Conservation (phyloP, 2,113 vertebrate genomes). For the Larimichthys polyactis region DNA sequence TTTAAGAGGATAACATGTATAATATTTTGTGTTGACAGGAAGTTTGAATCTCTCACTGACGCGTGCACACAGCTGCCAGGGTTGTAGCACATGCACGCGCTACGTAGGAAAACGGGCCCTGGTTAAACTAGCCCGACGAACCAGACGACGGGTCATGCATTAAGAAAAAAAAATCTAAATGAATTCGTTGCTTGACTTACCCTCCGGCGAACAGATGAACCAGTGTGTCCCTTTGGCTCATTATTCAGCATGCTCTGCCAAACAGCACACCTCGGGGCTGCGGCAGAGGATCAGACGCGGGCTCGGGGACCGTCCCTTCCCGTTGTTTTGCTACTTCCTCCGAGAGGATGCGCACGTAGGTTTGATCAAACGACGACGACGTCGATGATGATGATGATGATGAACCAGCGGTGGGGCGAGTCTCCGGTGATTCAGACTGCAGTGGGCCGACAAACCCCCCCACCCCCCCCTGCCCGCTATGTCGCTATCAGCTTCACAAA, state of each 20-base stretch:
- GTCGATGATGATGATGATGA: conserved; percentile 23
- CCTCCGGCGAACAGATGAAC: conserved; percentile 98
- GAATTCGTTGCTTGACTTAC: conserved; percentile 76
- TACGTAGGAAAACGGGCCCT: neutral
- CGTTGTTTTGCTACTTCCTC: conserved; percentile 4
- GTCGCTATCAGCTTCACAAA: neutral
- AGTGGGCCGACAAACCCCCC: conserved; percentile 55
- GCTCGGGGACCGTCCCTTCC: conserved; percentile 38
- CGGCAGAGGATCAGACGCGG: conserved; percentile 42
- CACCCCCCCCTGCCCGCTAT: neutral
- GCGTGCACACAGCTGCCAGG: conserved; percentile 21
- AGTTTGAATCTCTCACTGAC: neutral
- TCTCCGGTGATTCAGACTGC: conserved; percentile 68
- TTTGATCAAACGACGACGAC: conserved; percentile 40
- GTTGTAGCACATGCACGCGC: conserved; percentile 25
- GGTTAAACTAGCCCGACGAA: neutral
- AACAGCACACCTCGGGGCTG: conserved; percentile 63
- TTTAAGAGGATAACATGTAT: rapidly evolving
- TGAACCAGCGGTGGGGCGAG: conserved; percentile 43
- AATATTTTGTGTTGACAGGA: conserved; percentile 47
- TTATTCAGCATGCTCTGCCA: conserved; percentile 88
- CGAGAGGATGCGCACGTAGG: conserved; percentile 47
- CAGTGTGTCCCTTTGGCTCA: conserved; percentile 96
- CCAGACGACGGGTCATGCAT: neutral
- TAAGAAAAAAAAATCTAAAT: neutral